Evolutionary conservation across 2,888 invertebrate species (phyloP).

Genomic region (Eilema griseolum): DNA sequence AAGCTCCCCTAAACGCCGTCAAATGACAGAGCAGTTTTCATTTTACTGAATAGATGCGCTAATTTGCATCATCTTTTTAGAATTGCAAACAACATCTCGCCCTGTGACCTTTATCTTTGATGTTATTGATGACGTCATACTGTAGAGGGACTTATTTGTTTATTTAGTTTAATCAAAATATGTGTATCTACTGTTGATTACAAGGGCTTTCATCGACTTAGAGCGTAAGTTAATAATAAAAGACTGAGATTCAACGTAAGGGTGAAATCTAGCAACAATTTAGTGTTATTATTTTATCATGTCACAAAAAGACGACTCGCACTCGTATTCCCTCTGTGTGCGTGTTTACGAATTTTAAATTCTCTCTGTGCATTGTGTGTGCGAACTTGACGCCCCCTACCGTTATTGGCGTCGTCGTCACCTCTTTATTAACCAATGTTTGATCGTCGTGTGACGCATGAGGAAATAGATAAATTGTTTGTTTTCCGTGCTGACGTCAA

Average conservation of each 20-base stretch:
- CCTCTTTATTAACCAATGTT: slow-evolving; percentile 76
- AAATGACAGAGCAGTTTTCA: slow-evolving; percentile 79
- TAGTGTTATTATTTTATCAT: slow-evolving; percentile 74
- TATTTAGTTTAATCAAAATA: background rate
- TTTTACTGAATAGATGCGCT: slow-evolving; percentile 82
- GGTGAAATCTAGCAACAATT: slow-evolving; percentile 60
- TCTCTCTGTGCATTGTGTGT: slow-evolving; percentile 64
- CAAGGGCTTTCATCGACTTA: slow-evolving; percentile 25
- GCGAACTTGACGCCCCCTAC: slow-evolving; percentile 70
- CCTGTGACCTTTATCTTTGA: slow-evolving; percentile 41
- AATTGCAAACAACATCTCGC: slow-evolving; percentile 45
- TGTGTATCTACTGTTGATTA: background rate
- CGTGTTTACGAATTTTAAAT: slow-evolving; percentile 77
- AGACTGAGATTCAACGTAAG: slow-evolving; percentile 32
- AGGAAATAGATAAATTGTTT: slow-evolving; percentile 81
- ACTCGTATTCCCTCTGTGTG: slow-evolving; percentile 62
- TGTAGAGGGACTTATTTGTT: background rate
- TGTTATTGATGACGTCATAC: slow-evolving; percentile 23
- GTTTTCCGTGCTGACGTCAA: slow-evolving; percentile 65
- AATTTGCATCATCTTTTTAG: slow-evolving; percentile 83
- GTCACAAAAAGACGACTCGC: slow-evolving; percentile 71
- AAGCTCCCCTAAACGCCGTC: slow-evolving; percentile 74
- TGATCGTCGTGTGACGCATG: slow-evolving; percentile 68
- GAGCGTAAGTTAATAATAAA: slow-evolving; percentile 26
- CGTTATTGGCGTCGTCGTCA: slow-evolving; percentile 73